A percentile compares a stretch with the other conserved stretches of the same genome.
Conservation (phyloP, 2,113 vertebrate genomes). For the Macaca nemestrina region DNA sequence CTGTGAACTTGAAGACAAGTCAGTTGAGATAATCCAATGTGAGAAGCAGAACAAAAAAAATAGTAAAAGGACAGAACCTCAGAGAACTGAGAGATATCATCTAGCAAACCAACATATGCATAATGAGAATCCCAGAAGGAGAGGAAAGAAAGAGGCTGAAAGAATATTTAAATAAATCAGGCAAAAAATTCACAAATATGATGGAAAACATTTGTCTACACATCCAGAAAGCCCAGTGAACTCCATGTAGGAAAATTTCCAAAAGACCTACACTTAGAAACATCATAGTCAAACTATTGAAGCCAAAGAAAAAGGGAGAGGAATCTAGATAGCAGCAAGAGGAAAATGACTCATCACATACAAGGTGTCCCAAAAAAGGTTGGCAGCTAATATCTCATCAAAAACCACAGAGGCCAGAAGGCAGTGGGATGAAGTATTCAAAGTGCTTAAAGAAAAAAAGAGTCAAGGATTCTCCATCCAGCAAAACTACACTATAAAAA, state of each 20-base stretch:
- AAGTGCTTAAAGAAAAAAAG: neutral
- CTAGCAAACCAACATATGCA: neutral
- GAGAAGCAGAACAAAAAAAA: neutral
- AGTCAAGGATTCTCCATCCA: neutral
- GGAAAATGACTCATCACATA: neutral
- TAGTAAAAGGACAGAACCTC: neutral
- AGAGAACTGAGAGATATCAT: neutral
- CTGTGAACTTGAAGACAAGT: neutral
- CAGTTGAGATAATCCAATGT: neutral
- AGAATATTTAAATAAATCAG: neutral
- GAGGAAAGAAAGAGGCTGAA: neutral
- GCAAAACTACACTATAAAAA: neutral
- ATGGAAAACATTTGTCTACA: neutral
- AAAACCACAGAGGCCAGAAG: neutral
- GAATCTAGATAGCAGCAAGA: neutral
- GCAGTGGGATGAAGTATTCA: neutral
- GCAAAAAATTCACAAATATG: neutral
- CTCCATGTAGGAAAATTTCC: neutral
- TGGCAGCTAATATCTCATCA: neutral
- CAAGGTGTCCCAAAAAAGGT: neutral
- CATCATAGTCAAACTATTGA: neutral
- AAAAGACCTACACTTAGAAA: neutral
- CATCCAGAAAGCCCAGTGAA: neutral
- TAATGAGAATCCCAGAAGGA: neutral
- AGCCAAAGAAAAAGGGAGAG: neutral